Evolutionary conservation across 2,888 invertebrate genomes (phyloP).

Genomic region (Hetaerina titia): DNA sequence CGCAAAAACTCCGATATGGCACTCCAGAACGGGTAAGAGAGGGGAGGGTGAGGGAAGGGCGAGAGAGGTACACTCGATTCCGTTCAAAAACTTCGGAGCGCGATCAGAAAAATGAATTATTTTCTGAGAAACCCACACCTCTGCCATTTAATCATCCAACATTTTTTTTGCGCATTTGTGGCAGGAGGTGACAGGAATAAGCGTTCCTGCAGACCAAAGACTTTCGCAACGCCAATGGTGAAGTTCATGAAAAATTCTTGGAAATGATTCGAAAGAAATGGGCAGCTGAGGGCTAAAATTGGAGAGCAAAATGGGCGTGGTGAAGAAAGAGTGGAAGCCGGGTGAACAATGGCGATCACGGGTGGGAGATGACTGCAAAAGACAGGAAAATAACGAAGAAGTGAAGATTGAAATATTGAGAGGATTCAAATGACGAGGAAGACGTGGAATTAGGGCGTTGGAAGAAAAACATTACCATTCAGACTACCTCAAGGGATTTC

Average conservation of each 20-base stretch:
- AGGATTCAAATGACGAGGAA: too few species aligned
- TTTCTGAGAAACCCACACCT: neutral
- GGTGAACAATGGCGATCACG: too few species aligned
- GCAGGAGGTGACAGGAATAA: neutral
- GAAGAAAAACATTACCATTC: too few species aligned
- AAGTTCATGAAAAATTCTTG: neutral
- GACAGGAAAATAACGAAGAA: too few species aligned
- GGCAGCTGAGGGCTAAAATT: too few species aligned
- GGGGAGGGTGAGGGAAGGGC: neutral
- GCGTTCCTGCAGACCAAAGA: neutral
- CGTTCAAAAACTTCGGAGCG: neutral
- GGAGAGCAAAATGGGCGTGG: too few species aligned
- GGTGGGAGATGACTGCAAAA: too few species aligned
- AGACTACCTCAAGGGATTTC: too few species aligned
- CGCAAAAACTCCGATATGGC: neutral
- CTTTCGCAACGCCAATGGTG: neutral
- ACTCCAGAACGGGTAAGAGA: neutral
- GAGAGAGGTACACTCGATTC: too few species aligned
- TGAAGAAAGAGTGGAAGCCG: too few species aligned
- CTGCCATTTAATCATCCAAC: neutral
- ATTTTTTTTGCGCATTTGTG: neutral
- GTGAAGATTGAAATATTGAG: too few species aligned
- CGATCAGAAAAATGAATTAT: neutral
- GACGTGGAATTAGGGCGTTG: too few species aligned
- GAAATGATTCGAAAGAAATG: neutral